Evolutionary conservation across 2,888 invertebrate genomes (phyloP).

Genomic region (Ceratothoa steindachneri): DNA sequence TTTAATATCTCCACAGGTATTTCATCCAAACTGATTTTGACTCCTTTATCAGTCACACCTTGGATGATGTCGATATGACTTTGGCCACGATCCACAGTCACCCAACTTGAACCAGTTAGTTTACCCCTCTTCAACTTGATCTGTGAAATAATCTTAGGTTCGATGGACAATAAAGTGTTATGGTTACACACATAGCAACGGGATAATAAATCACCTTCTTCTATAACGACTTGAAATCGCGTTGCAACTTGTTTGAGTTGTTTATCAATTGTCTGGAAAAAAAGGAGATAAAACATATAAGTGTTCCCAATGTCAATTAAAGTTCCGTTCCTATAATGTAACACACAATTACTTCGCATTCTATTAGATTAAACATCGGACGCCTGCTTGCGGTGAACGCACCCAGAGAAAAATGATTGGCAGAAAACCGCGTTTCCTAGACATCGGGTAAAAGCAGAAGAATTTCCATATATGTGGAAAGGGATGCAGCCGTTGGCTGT

Average conservation of each 20-base stretch:
- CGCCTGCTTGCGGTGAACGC: too few species aligned
- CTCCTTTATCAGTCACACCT: conserved; percentile 19
- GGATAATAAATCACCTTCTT: conserved; percentile 27
- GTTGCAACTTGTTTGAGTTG: conserved; percentile 25
- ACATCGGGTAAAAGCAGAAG: too few species aligned
- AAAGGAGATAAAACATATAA: too few species aligned
- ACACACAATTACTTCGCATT: too few species aligned
- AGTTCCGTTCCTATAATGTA: too few species aligned
- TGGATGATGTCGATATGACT: conserved; percentile 19
- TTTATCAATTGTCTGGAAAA: conserved; percentile 18
- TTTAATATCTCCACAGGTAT: conserved; percentile 56
- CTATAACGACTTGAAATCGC: conserved; percentile 23
- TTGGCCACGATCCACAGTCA: conserved; percentile 16
- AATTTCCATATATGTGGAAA: too few species aligned
- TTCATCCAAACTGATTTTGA: conserved; percentile 53
- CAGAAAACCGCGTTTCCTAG: too few species aligned
- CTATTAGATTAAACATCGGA: too few species aligned
- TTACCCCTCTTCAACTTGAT: not conserved
- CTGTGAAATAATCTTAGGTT: not conserved
- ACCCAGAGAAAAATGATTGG: too few species aligned
- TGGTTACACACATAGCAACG: conserved; percentile 30
- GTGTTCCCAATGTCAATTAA: too few species aligned
- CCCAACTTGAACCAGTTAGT: not conserved
- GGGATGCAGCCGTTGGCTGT: too few species aligned
- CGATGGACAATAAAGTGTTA: not conserved